Conservation (phyloP, 2,888 invertebrate species). For the Nasonovia ribisnigri region DNA sequence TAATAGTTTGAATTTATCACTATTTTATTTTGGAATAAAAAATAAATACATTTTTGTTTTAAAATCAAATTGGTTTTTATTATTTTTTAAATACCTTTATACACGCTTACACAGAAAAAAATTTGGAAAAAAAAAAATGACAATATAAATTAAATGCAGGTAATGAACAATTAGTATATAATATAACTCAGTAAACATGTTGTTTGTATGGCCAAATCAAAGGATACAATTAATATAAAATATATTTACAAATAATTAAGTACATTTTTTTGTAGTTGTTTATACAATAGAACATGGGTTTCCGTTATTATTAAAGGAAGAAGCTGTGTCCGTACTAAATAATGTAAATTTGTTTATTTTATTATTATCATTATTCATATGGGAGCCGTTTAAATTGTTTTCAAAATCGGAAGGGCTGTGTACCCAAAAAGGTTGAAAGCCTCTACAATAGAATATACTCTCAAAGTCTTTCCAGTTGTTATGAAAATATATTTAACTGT, state of each 20-base stretch:
- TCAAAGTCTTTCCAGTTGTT: neutral
- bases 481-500: neutral
- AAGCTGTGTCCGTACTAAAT: no score
- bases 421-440: no score
- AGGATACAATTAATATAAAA: neutral
- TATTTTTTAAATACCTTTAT: slow-evolving; percentile 6
- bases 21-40: neutral
- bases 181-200: neutral
- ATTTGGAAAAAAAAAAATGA: neutral
- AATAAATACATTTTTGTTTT: neutral
- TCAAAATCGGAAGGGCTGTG: no score
- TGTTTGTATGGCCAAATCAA: neutral
- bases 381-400: no score
- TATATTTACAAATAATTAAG: slow-evolving; percentile 46
- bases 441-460: neutral
- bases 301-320: no score
- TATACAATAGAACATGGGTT: neutral
- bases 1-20: neutral
- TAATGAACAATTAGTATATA: neutral
- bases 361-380: no score
- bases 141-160: neutral
- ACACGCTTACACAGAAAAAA: neutral
- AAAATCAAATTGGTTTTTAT: slow-evolving; percentile 30
- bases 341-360: no score
- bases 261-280: slow-evolving; percentile 15